These are phyloP conservation scores for Acanthurus leucopareius DNA, from an alignment of 2,797 vertebrate species.

Conservation along the genomic window DNA sequence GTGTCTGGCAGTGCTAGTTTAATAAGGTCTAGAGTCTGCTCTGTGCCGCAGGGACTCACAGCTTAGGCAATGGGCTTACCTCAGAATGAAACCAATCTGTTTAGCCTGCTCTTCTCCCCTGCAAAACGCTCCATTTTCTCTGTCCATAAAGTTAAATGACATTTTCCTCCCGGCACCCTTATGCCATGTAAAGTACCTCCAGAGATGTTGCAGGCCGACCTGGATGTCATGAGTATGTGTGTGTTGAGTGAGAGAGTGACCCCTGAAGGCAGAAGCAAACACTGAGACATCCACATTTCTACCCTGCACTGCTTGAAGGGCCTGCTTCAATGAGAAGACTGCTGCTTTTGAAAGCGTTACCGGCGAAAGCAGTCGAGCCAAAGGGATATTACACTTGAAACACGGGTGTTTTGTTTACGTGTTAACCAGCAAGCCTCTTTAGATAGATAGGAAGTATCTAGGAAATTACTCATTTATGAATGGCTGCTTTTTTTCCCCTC, in stretches of 20 bases:
- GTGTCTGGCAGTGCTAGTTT: constrained; percentile 81
- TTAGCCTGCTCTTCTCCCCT: constrained; percentile 83
- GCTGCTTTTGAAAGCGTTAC: constrained; percentile 63
- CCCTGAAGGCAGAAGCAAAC: constrained; percentile 75
- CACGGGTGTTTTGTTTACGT: constrained; percentile 61
- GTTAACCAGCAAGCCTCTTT: constrained; percentile 49
- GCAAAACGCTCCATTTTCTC: constrained; percentile 80
- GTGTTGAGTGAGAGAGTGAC: constrained; percentile 74
- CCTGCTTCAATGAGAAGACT: constrained; percentile 53
- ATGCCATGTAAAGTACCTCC: constrained; percentile 75
- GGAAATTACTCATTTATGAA: constrained; percentile 62
- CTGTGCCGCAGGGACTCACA: constrained; percentile 80
- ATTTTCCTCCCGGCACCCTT: constrained; percentile 79
- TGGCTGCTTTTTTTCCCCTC: constrained; percentile 17
- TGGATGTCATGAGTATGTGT: constrained; percentile 70
- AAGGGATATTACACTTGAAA: constrained; percentile 64
- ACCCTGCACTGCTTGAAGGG: constrained; percentile 50
- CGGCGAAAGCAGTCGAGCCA: constrained; percentile 44
- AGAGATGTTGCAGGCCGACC: constrained; percentile 74
- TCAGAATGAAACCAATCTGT: constrained; percentile 89
- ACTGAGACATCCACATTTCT: constrained; percentile 68
- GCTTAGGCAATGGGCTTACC: constrained; percentile 83
- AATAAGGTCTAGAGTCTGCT: constrained; percentile 86
- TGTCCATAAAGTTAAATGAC: constrained; percentile 85
- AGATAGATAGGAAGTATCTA: constrained; percentile 65